Conservation (phyloP, 2,113 vertebrate species). For the Ciconia boyciana region DNA sequence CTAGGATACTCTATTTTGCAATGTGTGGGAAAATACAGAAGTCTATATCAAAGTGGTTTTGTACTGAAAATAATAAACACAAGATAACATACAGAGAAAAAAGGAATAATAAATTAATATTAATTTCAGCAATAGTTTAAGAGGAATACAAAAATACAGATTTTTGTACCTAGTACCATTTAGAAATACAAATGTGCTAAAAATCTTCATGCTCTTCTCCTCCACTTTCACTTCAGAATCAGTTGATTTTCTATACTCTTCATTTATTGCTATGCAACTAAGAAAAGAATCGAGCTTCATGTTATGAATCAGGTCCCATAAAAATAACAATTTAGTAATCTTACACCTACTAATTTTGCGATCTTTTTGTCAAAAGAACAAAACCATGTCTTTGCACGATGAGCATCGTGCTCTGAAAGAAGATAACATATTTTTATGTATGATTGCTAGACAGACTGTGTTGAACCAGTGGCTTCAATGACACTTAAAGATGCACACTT, state of each 20-base stretch:
- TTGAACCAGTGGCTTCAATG: not conserved
- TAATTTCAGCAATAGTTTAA: not conserved
- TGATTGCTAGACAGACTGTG: not conserved
- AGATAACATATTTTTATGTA: not conserved
- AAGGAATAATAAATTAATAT: not conserved
- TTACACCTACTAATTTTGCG: not conserved
- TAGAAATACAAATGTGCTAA: not conserved
- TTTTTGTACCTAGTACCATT: not conserved
- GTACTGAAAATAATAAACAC: not conserved
- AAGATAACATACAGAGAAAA: not conserved
- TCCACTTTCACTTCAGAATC: not conserved
- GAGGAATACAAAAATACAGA: not conserved
- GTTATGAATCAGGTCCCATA: not conserved
- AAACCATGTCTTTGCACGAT: not conserved
- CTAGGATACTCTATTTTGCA: not conserved
- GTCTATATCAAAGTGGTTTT: not conserved
- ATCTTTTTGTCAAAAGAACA: not conserved
- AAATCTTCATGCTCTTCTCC: not conserved
- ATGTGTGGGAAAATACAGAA: not conserved
- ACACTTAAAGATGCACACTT: not conserved
- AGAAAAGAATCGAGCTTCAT: not conserved
- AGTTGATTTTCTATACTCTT: not conserved
- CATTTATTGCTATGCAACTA: not conserved
- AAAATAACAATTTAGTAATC: conserved; percentile 19
- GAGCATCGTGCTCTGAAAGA: not conserved